Evolutionary conservation across 2,113 vertebrate species (phyloP), one percentile per base, ranked within the genome.

Genomic region (Callaeas wilsoni): DNA sequence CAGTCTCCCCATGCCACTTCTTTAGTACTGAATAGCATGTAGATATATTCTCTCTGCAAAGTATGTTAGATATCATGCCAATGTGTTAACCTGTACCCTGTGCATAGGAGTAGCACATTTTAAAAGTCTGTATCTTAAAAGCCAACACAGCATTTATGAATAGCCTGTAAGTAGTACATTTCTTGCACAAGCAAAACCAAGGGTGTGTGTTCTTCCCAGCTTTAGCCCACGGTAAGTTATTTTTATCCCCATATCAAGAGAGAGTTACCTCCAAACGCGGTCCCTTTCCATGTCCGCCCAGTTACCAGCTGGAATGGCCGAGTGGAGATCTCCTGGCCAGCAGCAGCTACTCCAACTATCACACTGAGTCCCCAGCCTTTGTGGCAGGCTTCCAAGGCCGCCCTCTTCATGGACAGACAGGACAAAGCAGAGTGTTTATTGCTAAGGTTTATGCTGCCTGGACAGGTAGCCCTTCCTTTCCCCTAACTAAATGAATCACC

Each of bases 321-420:
- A 8, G 98, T 98, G 68, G 98, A 35, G 16, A 98, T 98, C 78
- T 98, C 98, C 79, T 98, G 97, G 13, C 98, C 98, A 9, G 98
- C 57, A 41, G 94, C 98, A 69, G 98, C 98, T 8, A 98, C 98
- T 41, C 98, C 98, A 0, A 98, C 96, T 62, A 98, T 97, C 83
- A 98, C 98, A 1, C 98, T 98, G 87, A 98, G 87, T 27, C 98
- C 98, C 98, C 98, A 98, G 90, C 98, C 98, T 93, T 98, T 98
- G 96, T 98, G 98, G 87, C 98, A 98, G 6, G 98, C 98, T 96
- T 98, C 98, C 70, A 98, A 95, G 7, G 98, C 98, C 50, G 98
- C 95, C 84, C 98, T 97, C 98, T 98, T 94, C 62, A 93, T 25
- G 32, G 23, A 56, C 3, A 47, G 29, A 56, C 6, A 70, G 57